Base-by-base conservation (phyloP, 2,797 vertebrate species). In the Pyrrhura leucotis region DNA sequence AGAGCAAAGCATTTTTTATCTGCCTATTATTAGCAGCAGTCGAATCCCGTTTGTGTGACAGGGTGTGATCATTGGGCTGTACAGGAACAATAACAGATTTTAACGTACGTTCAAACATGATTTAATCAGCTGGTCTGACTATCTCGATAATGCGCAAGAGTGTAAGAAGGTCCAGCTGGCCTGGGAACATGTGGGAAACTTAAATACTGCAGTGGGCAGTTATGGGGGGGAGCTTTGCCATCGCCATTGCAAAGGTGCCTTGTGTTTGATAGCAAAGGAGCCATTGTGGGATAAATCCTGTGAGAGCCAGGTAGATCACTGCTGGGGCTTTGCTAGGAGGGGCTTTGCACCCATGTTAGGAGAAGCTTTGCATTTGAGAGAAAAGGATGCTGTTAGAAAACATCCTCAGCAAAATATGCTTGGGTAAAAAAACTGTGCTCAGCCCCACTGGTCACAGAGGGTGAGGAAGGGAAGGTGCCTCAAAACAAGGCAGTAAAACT, bases 401-500 rank as follows among this genome's bases (percentile, higher is more conserved):
- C 3, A 0, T 17, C n/a, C 28, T 62, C 76, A 10, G 37, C 5
- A 61, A n/a, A 58, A 53, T 2, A 9, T 1, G 4, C 14, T 10
- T 0, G 62, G 42, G 39, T n/a, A 7, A 51, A 67, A 40, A 2
- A 4, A 28, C 58, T 2, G 26, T 3, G 68, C 77, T 75, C 58
- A 62, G 63, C 47, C 62, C 31, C 56, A 14, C 8, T 7, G 10
- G 76, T 12, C 22, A 0, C 3, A 0, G 73, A 33, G 37, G 9
- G 23, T 29, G 44, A 82, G 96, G 96, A 96, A 96, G 92, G 92
- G 92, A 97, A 97, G 93, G 95, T 97, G 97, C 91, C 96, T 96
- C 93, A 48, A 98, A 97, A 97, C 96, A 85, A 97, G 97, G 97
- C 96, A 96, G 92, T 97, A 97, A 98, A 97, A 77, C 97, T 17